Conservation (phyloP, 1,140 invertebrate genomes). For the Pygmarrhopalites habei region DNA sequence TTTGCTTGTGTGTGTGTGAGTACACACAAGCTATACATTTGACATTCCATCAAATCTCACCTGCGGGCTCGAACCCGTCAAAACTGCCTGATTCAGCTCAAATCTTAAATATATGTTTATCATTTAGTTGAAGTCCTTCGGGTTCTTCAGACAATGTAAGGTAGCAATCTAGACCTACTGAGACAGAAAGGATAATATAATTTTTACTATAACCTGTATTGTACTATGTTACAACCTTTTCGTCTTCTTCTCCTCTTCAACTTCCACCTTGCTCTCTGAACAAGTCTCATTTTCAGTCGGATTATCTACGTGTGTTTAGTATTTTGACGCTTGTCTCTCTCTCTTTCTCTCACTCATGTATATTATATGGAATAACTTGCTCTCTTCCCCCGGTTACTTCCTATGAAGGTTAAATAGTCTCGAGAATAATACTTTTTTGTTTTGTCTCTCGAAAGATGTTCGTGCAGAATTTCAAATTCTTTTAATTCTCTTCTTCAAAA, state of each 20-base stretch:
- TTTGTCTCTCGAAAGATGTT: no score
- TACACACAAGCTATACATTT: background rate
- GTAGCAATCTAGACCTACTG: background rate
- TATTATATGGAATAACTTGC: no score
- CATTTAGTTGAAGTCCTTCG: background rate
- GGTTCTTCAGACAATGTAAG: background rate
- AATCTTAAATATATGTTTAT: background rate
- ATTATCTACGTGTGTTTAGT: no score
- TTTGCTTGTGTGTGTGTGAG: background rate
- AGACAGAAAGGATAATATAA: no score
- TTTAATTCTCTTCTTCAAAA: no score
- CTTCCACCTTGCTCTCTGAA: background rate
- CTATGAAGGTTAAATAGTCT: no score
- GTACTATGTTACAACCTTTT: background rate
- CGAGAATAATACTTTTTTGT: no score
- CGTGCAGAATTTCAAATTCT: no score
- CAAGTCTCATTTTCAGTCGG: background rate
- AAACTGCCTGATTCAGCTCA: background rate
- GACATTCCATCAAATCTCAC: background rate
- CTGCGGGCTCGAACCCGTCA: background rate
- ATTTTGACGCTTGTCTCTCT: no score
- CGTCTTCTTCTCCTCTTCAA: background rate
- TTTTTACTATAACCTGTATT: no score
- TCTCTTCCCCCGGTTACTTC: no score
- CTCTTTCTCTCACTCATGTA: no score